Base-by-base conservation (phyloP, 2,113 vertebrate species). In the Colaptes auratus region DNA sequence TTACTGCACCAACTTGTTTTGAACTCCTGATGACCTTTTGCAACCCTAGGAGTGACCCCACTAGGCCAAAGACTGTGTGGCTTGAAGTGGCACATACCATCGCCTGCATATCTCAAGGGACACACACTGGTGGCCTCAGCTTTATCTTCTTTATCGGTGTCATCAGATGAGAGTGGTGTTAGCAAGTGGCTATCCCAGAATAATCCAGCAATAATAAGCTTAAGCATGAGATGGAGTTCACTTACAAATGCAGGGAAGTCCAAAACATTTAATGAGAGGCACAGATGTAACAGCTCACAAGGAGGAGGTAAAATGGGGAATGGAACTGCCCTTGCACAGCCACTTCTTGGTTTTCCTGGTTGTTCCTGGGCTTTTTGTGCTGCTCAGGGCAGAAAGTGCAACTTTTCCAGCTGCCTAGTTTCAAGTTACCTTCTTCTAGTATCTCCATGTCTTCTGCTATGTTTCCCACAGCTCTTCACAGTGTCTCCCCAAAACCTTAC, bases 1-100 rank as follows among this genome's bases (percentile, higher is more conserved):
- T 5, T 9, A 25, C 66, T 9, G 81, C 36, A 50, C 25, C 55
- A 44, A 30, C 10, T 82, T 53, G 55, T 58, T 72, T 65, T 20
- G 79, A 72, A 75, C 10, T 78, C 30, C 75, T 82, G 76, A 27
- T 72, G 56, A 10, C 25, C n/a, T 89, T 72, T 28, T 59, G 25
- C 4, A 58, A 74, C 71, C 66, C 46, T 8, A 74, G 21, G 44
- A 78, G 52, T 87, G 89, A 83, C 63, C 77, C 77, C 59, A 58
- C 31, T 60, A 44, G 61, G 59, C 84, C 53, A 64, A 79, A 59
- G 59, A 65, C 53, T 20, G 14, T 30, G 31, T 46, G 58, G 67
- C 71, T 56, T 85, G 35, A 88, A 94, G 86, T 79, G 71, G 70
- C 73, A 72, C 75, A 82, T 92, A 25, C 90, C 60, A 70, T 56